These are phyloP conservation scores for Pristionchus maxplancki DNA, from an alignment of 2,888 invertebrate genomes.

Conservation along the genomic window DNA sequence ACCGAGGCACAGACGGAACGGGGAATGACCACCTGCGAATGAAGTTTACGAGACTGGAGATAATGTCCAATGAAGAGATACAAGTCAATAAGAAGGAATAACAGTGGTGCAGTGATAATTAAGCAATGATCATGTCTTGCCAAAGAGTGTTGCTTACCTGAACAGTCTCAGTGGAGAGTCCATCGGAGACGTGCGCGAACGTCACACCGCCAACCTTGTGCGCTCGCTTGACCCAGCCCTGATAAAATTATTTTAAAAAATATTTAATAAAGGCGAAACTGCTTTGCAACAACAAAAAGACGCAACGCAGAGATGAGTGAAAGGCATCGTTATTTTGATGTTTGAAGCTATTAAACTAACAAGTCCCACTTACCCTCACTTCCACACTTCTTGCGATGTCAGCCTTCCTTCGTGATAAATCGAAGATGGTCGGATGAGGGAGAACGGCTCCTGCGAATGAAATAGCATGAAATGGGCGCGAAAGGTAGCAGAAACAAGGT, in stretches of 20 bases:
- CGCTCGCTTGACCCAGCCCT: constrained; percentile 70
- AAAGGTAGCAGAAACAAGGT: neutral
- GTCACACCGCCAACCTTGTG: constrained; percentile 61
- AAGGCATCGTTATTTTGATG: no score
- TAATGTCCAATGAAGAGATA: neutral
- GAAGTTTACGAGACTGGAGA: neutral
- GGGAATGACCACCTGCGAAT: constrained; percentile 24
- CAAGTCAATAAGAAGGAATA: neutral
- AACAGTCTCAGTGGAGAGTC: constrained; percentile 56
- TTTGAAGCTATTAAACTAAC: no score
- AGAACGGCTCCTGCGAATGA: neutral
- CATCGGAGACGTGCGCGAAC: constrained; percentile 70
- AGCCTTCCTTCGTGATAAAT: neutral
- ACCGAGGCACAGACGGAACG: constrained; percentile 47
- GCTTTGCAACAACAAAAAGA: neutral
- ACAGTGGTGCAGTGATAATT: neutral
- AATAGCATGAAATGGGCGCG: neutral
- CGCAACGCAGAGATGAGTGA: no score
- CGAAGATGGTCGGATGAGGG: neutral
- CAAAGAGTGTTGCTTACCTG: constrained; percentile 58
- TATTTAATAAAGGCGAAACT: neutral
- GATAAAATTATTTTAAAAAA: constrained; percentile 6
- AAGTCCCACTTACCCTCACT: constrained; percentile 33
- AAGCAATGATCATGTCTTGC: neutral
- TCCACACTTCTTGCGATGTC: neutral